Base-by-base conservation (phyloP, 1,140 invertebrate genomes). In the Condylostylus longicornis region DNA sequence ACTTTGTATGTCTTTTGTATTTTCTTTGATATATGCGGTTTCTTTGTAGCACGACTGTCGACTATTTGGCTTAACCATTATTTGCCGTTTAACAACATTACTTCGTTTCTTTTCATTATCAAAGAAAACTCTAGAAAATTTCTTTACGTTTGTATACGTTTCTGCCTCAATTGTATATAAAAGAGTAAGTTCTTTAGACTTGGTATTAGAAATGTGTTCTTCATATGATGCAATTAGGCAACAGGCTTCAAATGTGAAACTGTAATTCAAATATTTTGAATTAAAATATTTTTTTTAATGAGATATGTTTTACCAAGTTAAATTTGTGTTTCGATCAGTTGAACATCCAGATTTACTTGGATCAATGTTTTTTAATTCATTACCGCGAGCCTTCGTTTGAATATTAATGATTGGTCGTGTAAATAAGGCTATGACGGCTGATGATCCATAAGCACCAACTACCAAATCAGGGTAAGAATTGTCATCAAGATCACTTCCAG, bases 391-490 rank as follows among this genome's bases (percentile, higher is more conserved):
- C 18, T 71, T 69, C 7, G 80, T 82, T 45, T 72, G 71, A 22
- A 91, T 86, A 43, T 80, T 78, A 45, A 91, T 87, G 25, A 94
- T 89, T 31, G 86, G 86, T 42, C 86, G 69, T 1, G 86, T 72
- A 18, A 86, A 69, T 12, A 90, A 61, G 8, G 79, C 69, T 1
- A 84, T 42, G 15, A 46, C 52, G 0, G 54, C 48, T 4, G 58
- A 52, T 4, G 48, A 50, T 19, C 48, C 52, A 20, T 86, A 91
- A 18, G 88, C 85, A 35, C 90, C 90, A 18, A 89, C 71, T 14
- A 93, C 65, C 41, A 95, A 65, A 69, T 95, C 90, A 1, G 88
- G 83, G 65, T 95, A 96, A 10, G 79, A 81, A 63, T 96, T 95
- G 14, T 69, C 63, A 62, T 96, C 91, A 52, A 96, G 69, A 64